Evolutionary conservation across 2,888 invertebrate species (phyloP).

Genomic region (Mimumesa dahlbomi): DNA sequence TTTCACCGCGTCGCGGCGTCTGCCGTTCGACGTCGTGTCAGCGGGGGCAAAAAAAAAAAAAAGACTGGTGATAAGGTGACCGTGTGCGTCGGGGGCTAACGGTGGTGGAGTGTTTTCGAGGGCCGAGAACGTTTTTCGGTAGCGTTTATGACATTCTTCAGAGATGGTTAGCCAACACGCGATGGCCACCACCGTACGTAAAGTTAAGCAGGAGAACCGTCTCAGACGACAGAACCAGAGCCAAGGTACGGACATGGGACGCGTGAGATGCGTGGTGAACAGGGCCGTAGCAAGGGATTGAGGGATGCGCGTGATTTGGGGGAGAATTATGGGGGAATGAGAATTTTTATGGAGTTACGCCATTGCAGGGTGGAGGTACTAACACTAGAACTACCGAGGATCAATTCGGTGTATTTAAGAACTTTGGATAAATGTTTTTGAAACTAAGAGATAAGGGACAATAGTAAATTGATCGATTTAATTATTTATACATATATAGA

Average conservation of each 20-base stretch:
- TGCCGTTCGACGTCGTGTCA: neutral
- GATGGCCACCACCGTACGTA: conserved; percentile 87
- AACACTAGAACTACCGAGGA: too few relatives aligned
- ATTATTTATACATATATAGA: too few relatives aligned
- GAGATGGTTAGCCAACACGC: conserved; percentile 82
- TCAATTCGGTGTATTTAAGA: too few relatives aligned
- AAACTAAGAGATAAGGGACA: too few relatives aligned
- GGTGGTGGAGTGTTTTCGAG: conserved; percentile 6
- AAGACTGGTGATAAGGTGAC: conserved; percentile 1
- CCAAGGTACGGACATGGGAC: conserved; percentile 66
- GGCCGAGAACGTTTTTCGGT: conserved; percentile 16
- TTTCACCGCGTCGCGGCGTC: conserved; percentile 25
- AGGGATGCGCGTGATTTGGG: too few relatives aligned
- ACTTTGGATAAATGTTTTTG: too few relatives aligned
- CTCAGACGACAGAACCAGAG: conserved; percentile 78
- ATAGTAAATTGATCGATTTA: too few relatives aligned
- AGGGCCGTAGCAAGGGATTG: too few relatives aligned
- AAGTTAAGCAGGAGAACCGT: conserved; percentile 86
- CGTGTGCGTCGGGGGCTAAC: neutral
- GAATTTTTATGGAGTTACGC: too few relatives aligned
- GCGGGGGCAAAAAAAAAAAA: neutral
- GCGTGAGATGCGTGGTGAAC: neutral
- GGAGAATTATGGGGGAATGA: too few relatives aligned
- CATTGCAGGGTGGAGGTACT: too few relatives aligned
- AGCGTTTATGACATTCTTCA: conserved; percentile 49